Evolutionary conservation across 2,113 vertebrate genomes (phyloP).

Genomic region (Sus scrofa): T2T-Sscrofa CM000812.6:55667501-55668000

Average conservation of each 20-base stretch:
- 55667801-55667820: neutral
- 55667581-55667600: neutral
- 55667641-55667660: conserved; percentile 34
- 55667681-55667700: neutral
- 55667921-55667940: conserved; percentile 37
- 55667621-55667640: neutral
- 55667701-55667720: neutral
- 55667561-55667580: neutral
- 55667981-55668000: neutral
- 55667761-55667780: neutral
- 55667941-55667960: neutral
- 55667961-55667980: neutral
- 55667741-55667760: neutral
- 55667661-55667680: neutral
- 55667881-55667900: neutral
- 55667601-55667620: conserved; percentile 1
- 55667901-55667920: conserved; percentile 3
- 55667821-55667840: neutral
- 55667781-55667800: conserved; percentile 23
- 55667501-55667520: neutral
- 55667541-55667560: neutral
- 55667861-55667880: conserved; percentile 44
- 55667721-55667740: neutral
- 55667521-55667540: neutral
- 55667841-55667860: neutral